Base-by-base conservation (phyloP, 2,888 invertebrate species). In the Xylocampa areola region DNA sequence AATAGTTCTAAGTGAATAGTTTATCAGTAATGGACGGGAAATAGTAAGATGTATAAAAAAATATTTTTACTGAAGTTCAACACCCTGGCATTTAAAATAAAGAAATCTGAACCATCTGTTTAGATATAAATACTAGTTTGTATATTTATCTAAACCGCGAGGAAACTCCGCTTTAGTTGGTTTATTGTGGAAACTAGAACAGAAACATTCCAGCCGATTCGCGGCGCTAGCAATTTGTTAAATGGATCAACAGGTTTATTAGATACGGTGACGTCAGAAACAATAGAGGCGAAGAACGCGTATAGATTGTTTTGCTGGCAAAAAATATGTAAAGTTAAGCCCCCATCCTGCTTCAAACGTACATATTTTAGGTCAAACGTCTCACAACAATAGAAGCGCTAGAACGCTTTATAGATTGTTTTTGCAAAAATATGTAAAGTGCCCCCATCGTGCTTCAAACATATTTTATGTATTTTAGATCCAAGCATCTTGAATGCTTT, bases 211-310 rank as follows among this genome's bases (percentile, higher is more conserved):
- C 64, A 58, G 43, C 32, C 68, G 49, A 52, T 65, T 61, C 11
- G 60, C 43, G 61, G 48, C 53, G 47, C 49, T 39, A 65, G 49
- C 60, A 65, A 70, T 70, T 64, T 61, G 70, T 37, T 61, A 70
- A 50, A 69, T 65, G 41, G 54, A 50, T 54, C 60, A 63, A 59
- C 60, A 58, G 70, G 73, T 73, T 73, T 70, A 73, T 73, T 73
- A 52, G 57, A 55, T 39, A 27, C 39, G 37, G 41, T 68, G 68
- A 68, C 68, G 71, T 71, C 65, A 73, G 33, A 14, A 32, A 57
- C 68, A 57, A 62, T 68, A 50, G 27, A 10, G 10, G 30, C 55
- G 58, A 45, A 51, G 50, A 47, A 44, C 27, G 23, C 35, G 41
- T 11, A 14, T 23, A 36, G 14, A 29, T 45, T 32, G 30, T 32